A percentile compares a stretch with the other conserved stretches of the same genome.
These are phyloP conservation scores for Phycodurus eques DNA, from an alignment of 2,113 vertebrate species.

Conservation along the genomic window DNA sequence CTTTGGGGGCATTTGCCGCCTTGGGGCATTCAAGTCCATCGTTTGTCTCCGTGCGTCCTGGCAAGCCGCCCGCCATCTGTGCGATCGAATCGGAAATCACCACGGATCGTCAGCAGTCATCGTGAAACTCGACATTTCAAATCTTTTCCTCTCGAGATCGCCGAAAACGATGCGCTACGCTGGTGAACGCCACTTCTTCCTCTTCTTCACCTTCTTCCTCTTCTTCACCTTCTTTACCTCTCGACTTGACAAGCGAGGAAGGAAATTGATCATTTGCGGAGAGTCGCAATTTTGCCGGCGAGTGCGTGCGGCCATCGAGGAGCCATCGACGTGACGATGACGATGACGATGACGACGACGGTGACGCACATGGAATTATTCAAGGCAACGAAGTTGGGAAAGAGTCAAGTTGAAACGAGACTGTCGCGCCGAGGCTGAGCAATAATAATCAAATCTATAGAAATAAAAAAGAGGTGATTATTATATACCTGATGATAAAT, in stretches of 20 bases:
- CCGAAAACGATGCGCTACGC: no score
- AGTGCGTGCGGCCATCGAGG: neutral
- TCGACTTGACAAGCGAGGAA: neutral
- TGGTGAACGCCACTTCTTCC: neutral
- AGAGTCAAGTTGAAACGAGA: no score
- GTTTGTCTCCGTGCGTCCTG: no score
- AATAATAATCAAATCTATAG: neutral
- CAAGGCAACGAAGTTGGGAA: no score
- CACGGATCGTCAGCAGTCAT: no score
- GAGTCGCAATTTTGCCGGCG: neutral
- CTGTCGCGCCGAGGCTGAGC: neutral
- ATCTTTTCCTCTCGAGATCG: no score
- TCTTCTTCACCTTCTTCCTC: neutral
- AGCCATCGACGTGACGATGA: neutral
- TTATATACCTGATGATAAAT: no score
- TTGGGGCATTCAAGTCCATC: neutral
- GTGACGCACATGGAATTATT: neutral
- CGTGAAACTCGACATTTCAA: no score
- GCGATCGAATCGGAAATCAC: neutral
- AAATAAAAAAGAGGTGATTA: no score
- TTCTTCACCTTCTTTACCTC: neutral
- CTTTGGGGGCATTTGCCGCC: no score
- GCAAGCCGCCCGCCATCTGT: neutral
- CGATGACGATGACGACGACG: no score
- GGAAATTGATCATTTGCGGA: neutral